Evolutionary conservation across 2,113 vertebrate species (phyloP).

Genomic region (Tachysurus fulvidraco): DNA sequence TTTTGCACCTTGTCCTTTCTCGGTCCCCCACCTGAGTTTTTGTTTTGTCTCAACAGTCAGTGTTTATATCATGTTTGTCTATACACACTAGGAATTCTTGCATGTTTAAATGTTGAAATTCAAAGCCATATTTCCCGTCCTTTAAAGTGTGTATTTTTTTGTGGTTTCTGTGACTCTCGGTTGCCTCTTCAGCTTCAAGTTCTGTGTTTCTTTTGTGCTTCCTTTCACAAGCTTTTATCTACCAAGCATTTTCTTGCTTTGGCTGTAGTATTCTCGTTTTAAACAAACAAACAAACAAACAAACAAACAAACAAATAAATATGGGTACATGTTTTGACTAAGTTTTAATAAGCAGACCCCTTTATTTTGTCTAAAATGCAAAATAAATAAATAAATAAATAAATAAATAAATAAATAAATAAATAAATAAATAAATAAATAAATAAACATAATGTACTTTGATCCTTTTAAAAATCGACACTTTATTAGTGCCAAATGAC

Average conservation of each 20-base stretch:
- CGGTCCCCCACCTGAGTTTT: not conserved
- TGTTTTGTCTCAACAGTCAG: slow-evolving; percentile 1
- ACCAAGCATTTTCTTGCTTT: not conserved
- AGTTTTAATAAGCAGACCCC: not conserved
- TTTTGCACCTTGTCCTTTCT: not conserved
- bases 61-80: not conserved
- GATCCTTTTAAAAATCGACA: not conserved
- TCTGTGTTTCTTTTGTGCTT: not conserved
- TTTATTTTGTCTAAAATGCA: not conserved
- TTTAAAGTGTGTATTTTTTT: not conserved
- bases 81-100: not conserved
- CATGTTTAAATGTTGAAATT: not conserved
- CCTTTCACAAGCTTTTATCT: not conserved
- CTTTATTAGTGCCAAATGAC: not conserved
- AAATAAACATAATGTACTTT: not conserved
- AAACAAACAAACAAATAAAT: no score
- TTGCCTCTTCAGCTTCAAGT: not conserved
- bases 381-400: not conserved
- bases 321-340: not conserved
- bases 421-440: not conserved
- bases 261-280: not conserved
- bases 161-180: not conserved
- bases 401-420: not conserved
- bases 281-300: no score
- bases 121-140: not conserved